phyloP scores from a whole-genome alignment of 2,797 vertebrate species.

The Xenops minutus region DNA sequence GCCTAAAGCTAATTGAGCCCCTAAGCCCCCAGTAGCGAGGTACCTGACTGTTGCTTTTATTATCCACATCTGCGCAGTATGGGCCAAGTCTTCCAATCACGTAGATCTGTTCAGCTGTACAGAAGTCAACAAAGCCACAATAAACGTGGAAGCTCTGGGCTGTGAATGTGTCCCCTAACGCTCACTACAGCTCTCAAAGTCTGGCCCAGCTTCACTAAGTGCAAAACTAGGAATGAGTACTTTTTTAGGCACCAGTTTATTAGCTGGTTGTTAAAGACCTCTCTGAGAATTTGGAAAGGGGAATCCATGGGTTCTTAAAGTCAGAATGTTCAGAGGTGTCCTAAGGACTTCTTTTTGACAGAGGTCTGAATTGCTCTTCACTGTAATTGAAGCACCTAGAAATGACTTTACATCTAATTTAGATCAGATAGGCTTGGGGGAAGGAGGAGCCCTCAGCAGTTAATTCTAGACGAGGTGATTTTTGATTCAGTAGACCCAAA shows the following conservation, averaged over 20 bases:
- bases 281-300: neutral
- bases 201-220: neutral
- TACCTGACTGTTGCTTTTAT: neutral
- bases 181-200: neutral
- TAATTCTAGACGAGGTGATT: constrained; percentile 33
- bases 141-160: neutral
- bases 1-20: neutral
- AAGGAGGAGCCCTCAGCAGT: neutral
- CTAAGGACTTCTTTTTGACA: neutral
- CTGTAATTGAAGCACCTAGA: neutral
- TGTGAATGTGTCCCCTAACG: neutral
- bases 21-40: neutral
- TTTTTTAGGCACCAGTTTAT: neutral
- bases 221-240: neutral
- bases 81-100: neutral
- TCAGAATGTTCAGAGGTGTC: neutral
- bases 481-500: constrained; percentile 32
- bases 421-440: neutral
- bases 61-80: neutral
- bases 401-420: constrained; percentile 3
- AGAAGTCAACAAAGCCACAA: neutral
- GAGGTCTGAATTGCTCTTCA: neutral
- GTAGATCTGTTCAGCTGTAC: neutral
- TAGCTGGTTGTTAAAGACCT: constrained; percentile 1
- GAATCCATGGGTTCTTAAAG: neutral